Evolutionary conservation across 2,797 vertebrate genomes (phyloP).

Genomic region (Eulemur mongoz): DNA sequence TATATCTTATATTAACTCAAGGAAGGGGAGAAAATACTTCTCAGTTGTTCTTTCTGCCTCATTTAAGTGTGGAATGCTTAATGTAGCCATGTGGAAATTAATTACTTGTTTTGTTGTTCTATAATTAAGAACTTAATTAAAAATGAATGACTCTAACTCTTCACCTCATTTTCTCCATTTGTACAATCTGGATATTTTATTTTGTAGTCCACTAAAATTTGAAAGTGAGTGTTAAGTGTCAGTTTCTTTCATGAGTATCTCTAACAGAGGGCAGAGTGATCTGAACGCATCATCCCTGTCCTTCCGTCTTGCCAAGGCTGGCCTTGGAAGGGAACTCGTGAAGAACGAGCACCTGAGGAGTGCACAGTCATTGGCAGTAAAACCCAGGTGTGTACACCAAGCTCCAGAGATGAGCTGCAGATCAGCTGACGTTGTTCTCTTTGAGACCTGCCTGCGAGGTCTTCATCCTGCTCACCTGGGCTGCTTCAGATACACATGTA

Average conservation of each 20-base stretch:
- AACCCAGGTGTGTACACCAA: neutral
- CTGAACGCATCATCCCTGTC: rapidly evolving
- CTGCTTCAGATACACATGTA: neutral
- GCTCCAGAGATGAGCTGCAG: rapidly evolving
- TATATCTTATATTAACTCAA: neutral
- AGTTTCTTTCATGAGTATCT: neutral
- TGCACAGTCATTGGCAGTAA: rapidly evolving
- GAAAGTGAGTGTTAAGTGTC: neutral
- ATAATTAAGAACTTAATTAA: conserved; percentile 76
- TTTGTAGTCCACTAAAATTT: conserved; percentile 14
- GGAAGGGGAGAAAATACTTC: conserved; percentile 31
- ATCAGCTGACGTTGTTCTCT: rapidly evolving
- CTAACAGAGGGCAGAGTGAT: rapidly evolving
- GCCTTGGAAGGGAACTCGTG: neutral
- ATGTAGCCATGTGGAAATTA: conserved; percentile 67
- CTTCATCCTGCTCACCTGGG: neutral
- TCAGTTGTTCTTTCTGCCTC: conserved; percentile 55
- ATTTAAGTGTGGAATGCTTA: conserved; percentile 64
- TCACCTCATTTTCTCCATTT: conserved; percentile 56
- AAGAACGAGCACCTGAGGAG: no score
- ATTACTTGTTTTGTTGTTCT: conserved; percentile 71
- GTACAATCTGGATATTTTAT: conserved; percentile 10
- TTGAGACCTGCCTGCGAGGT: neutral
- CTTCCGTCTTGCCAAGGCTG: no score
- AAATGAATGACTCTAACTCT: conserved; percentile 60